Evolutionary conservation across 2,113 vertebrate species (phyloP), one percentile per base, ranked within the genome.

Genomic region (Gymnarchus niloticus): DNA sequence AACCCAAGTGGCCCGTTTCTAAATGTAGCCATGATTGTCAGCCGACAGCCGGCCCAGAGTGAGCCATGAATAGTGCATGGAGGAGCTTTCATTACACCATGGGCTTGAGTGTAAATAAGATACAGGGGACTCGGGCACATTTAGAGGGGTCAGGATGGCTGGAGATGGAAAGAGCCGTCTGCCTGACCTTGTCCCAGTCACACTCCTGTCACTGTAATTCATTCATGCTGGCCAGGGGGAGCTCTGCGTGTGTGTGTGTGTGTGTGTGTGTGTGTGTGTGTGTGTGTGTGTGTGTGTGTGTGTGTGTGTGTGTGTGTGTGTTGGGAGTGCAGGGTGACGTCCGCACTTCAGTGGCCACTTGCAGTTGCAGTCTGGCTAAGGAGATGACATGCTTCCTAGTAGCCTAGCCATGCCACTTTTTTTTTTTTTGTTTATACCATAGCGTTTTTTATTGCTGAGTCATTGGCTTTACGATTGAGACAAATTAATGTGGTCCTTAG

Each of bases 41-140:
- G 83, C 73, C 89, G 87, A 85, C 88, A 84, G 87, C 84, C 88
- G 85, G 88, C 92, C 89, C 85, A 87, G 89, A 92, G 91, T 88
- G 91, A 83, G 84, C 84, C 89, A 93, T 94, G 91, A 92, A 93
- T 93, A 95, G 91, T 95, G 92, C 93, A 94, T 95, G 94, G 92
- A 91, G 51, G 88, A 90, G 90, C 90, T 90, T 94, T 95, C 91
- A 92, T 92, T 92, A 93, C 91, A 82, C 76, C 90, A 89, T 87
- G 73, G 86, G 90, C 91, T 94, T 76, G 90, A 91, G 89, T 93
- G 91, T 94, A 94, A 95, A 92, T 92, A 92, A 93, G 91, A 92
- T 89, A 90, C 84, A 88, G 88, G 90, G 91, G 88, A 91, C 88
- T 91, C 92, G 89, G 89, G 90, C 90, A 91, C 89, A 86, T 86